Evolutionary conservation across 2,797 vertebrate species (phyloP).

Genomic region (Microtus obscurus): DNA sequence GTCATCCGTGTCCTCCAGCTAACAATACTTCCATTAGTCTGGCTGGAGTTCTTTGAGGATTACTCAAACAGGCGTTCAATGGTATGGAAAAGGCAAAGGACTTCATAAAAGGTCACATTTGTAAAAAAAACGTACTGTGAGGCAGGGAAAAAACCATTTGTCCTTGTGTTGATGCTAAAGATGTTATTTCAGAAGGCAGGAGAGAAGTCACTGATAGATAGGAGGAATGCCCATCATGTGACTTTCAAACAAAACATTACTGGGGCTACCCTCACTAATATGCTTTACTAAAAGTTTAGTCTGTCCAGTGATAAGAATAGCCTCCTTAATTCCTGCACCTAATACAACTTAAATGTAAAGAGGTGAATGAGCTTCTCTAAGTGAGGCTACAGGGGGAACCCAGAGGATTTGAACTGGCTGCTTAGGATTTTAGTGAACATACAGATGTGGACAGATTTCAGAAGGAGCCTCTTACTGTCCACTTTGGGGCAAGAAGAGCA

Average conservation of each 20-base stretch:
- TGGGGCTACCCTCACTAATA: slow-evolving; percentile 57
- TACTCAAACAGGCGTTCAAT: slow-evolving; percentile 68
- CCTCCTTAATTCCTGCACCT: background rate
- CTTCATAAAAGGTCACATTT: slow-evolving; percentile 76
- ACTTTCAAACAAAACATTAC: slow-evolving; percentile 58
- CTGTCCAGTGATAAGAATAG: slow-evolving; percentile 33
- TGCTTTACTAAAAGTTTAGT: slow-evolving; percentile 67
- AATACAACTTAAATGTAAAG: slow-evolving; percentile 43
- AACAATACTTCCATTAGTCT: slow-evolving; percentile 77
- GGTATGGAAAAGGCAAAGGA: slow-evolving; percentile 72
- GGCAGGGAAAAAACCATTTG: slow-evolving; percentile 70
- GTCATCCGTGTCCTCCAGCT: slow-evolving; percentile 74
- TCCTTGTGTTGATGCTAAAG: slow-evolving; percentile 72
- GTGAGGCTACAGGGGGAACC: background rate
- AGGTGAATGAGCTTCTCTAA: background rate
- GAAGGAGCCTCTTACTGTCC: slow-evolving; percentile 11
- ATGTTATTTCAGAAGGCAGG: slow-evolving; percentile 80
- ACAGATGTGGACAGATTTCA: slow-evolving; percentile 4
- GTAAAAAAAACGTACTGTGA: slow-evolving; percentile 66
- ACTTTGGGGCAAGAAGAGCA: background rate
- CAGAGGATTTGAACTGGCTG: slow-evolving; percentile 8
- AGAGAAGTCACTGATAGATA: slow-evolving; percentile 47
- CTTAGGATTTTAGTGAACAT: background rate
- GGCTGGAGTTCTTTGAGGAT: slow-evolving; percentile 66
- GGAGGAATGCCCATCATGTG: background rate